Base-by-base conservation (phyloP, 2,113 vertebrate species). In the Xyliphius kryptos region DNA sequence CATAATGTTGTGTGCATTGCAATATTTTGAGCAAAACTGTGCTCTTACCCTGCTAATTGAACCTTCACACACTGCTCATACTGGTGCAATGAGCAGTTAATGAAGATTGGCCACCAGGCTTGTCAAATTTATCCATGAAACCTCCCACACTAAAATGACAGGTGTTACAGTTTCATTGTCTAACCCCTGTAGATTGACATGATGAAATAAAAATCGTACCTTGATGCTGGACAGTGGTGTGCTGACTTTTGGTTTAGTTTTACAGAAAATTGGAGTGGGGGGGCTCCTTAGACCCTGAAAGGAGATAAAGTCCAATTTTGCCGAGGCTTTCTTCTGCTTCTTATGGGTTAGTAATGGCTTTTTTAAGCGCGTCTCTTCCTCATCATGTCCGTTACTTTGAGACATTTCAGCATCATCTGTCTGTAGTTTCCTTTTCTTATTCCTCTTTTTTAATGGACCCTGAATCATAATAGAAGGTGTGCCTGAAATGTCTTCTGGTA, bases 191-290 rank as follows among this genome's bases (percentile, higher is more conserved):
- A n/a, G n/a, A n/a, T n/a, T n/a, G n/a, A n/a, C n/a, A n/a, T n/a
- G n/a, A n/a, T n/a, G n/a, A n/a, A 17, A 41, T n/a, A 20, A 4
- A 16, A 7, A 7, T 2, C 1, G 16, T 61, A 68, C 58, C 57
- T 54, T 59, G 13, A 37, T 16, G 16, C 9, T 38, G 26, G 16
- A 21, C 26, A 54, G 22, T 38, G 49, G 71, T 41, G 46, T 73
- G 36, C 72, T 68, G 61, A 5, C 9, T 16, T 65, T 56, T 15
- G 63, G 14, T 63, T 77, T 89, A 1, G 84, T 73, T 79, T 77
- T 91, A 79, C 88, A 90, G 83, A 93, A 92, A 2, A 91, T 70
- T 0, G 90, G 80, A 37, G 81, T 82, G 1, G 91, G 91, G 15
- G 74, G 49, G 2, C 71, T 48, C 6, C 71, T 20, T 0, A 61